Evolutionary conservation across 2,888 invertebrate genomes (phyloP), one percentile per base, ranked within the genome.

Genomic region (Amphipyra tragopoginis): DNA sequence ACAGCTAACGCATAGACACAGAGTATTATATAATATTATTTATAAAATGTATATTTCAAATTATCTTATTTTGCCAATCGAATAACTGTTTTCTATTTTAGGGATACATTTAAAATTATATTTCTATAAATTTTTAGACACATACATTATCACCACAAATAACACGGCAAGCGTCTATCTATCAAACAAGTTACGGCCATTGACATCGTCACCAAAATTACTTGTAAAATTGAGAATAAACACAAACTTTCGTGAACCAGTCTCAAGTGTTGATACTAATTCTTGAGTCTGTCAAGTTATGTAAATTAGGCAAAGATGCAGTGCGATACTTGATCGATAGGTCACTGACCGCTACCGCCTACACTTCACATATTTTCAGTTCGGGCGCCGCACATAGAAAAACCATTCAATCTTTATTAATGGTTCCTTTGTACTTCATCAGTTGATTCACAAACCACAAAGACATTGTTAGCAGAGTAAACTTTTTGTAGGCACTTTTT

Each of bases 211-310:
- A 75, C 69, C 78, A 82, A 81, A 81, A 52, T 57, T 56, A 70
- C 63, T 65, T 74, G 73, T 72, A 77, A 82, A 81, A 81, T 65
- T 70, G 78, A 52, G 78, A 86, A 85, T 84, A 87, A 83, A 87
- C 79, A 89, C 82, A 84, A 86, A 83, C 77, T 89, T 89, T 83
- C 51, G 84, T 87, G 85, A 88, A 91, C 92, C 85, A 82, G 89
- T 88, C 89, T 87, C 75, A 86, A 90, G 88, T 93, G 87, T 92
- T 88, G 89, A 85, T 91, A 80, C 91, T 89, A 79, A 85, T 82
- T 86, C 86, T 91, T 87, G 86, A 85, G 80, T 89, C 85, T 90
- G 92, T 91, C 91, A 86, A 90, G 92, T 94, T 94, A 94, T 94
- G 94, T 93, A 91, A 94, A 94, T 94, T 88, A 89, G 80, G 85